Base-by-base conservation (phyloP, 2,113 vertebrate genomes). In the Equus quagga region DNA sequence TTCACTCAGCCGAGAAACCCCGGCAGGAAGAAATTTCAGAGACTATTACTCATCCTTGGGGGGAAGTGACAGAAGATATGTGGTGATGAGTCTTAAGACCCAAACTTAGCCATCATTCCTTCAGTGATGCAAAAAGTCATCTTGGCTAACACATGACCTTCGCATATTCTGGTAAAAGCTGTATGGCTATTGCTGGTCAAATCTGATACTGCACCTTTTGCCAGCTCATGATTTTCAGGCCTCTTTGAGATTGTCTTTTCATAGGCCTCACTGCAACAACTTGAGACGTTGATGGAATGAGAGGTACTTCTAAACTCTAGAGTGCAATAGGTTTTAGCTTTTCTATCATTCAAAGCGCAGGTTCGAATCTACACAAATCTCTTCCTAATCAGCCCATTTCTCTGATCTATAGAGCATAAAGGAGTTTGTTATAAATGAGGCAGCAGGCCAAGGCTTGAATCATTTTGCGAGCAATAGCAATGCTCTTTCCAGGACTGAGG, bases 291-390 rank as follows among this genome's bases (percentile, higher is more conserved):
- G 97, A 98, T 92, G 62, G 83, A 97, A 98, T 98, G 88, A 70
- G 92, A 97, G 91, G 97, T 97, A 95, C 97, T 97, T 97, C 94
- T 94, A 97, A 97, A 98, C 9, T 96, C 94, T 92, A 96, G 97
- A 97, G 84, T 33, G 46, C 44, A 86, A 36, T 60, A 89, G 80
- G 60, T 46, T 58, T 86, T 65, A 44, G 70, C 54, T 93, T 97
- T 94, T 58, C 84, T 44, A 23, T 91, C 83, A 92, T 75, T 76
- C 69, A 56, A 85, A 92, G 56, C 24, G 18, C 33, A 60, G 64
- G 88, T 73, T 19, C 2, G 41, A 88, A 79, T 84, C 70, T 76
- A 44, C 26, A 28, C 3, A 64, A 82, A 54, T 80, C 70, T 97
- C 75, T 84, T 97, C 44, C 83, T 64, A 49, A 85, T 93, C 88